Evolutionary conservation across 2,113 vertebrate genomes (phyloP), one percentile per base, ranked within the genome.

Genomic region (Tachuris rubrigastra): DNA sequence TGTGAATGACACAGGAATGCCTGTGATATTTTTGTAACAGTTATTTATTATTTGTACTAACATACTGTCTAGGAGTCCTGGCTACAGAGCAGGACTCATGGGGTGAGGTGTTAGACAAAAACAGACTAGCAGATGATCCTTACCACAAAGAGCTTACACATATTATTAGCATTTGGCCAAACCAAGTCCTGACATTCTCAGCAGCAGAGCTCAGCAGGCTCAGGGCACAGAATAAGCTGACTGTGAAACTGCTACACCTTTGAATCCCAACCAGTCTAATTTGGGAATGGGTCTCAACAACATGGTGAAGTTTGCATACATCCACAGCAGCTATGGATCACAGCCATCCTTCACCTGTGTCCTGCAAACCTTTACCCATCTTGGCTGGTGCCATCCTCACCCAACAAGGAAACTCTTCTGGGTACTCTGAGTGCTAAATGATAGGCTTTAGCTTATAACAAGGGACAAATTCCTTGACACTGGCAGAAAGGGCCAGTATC

Each of bases 21-120:
- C 60, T 87, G 89, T 65, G 95, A 92, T 97, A 96, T 95, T 97
- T 96, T 95, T 91, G 56, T 95, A 95, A 95, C 84, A 49, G 91
- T 95, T 96, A 96, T 95, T 96, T 96, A 95, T 94, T 95, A 87
- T 95, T 94, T 94, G 74, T 92, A 91, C 92, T 95, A 94, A 85
- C 91, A 91, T 85, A 95, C 87, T 89, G 78, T 94, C 91, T 87
- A 87, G 84, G 87, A 96, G 94, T 69, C 67, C 89, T 95, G 94
- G 94, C 94, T 59, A 56, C 4, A 0, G 87, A 91, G 47, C 81
- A 87, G 93, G 66, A 89, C 74, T 53, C 91, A 94, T 58, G 81
- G 91, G 77, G 87, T 94, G 94, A 96, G 77, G 91, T 78, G 91
- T 92, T 93, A 95, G 93, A 95, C 93, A 93, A 94, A 97, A 94